Conservation (phyloP, 2,888 invertebrate species). For the Marasmarcha lunaedactyla region DNA sequence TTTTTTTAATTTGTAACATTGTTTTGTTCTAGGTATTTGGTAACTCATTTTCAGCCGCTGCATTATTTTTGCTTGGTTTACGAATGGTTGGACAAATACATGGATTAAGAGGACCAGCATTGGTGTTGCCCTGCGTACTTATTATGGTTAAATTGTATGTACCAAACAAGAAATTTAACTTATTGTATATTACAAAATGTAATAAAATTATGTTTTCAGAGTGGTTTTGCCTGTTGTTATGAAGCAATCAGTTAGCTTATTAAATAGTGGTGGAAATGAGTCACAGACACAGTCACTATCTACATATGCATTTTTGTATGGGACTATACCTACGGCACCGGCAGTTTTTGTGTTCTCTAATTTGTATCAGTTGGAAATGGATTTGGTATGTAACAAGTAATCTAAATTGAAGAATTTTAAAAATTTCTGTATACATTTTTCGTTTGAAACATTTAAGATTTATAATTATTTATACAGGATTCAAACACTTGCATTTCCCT, state of each 20-base stretch:
- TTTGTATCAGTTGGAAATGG: constrained; percentile 86
- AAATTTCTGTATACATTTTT: constrained; percentile 5
- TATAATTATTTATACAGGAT: too few relatives aligned
- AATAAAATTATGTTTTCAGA: constrained; percentile 41
- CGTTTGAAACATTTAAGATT: constrained; percentile 3
- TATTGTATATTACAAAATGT: not conserved
- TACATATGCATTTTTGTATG: constrained; percentile 95
- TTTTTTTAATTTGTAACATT: too few relatives aligned
- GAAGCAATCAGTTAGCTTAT: constrained; percentile 84
- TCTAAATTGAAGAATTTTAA: not conserved
- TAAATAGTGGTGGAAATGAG: constrained; percentile 76
- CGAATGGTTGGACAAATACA: constrained; percentile 93
- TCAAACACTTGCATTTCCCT: too few relatives aligned
- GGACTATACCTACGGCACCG: constrained; percentile 95
- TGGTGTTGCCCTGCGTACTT: constrained; percentile 86
- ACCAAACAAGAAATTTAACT: constrained; percentile 1
- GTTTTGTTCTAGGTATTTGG: constrained; percentile 75
- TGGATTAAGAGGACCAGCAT: constrained; percentile 79
- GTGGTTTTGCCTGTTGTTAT: constrained; percentile 87
- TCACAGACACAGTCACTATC: constrained; percentile 85
- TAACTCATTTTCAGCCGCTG: constrained; percentile 91
- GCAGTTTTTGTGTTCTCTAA: constrained; percentile 96
- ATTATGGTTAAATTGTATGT: constrained; percentile 91
- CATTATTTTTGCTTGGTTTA: constrained; percentile 89
- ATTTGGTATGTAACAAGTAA: constrained; percentile 73